phyloP scores from a whole-genome alignment of 64 coral and sea anemone species.

The Stichodactyla helianthus region DNA sequence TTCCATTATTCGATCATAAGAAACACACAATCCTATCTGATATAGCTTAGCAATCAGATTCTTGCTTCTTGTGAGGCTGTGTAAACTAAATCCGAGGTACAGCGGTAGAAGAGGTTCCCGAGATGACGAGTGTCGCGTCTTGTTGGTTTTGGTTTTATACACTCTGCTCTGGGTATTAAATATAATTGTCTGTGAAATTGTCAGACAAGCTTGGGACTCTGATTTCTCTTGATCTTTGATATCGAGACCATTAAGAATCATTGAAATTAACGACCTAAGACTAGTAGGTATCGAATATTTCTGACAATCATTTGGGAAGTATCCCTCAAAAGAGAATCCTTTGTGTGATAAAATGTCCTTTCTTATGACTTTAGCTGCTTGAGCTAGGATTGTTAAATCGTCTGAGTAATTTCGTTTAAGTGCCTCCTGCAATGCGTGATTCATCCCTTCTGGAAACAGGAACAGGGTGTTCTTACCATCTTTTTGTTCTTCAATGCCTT shows the following conservation, averaged over 20 bases:
- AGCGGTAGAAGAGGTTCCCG: slow-evolving; percentile 45
- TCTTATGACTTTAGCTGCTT: slow-evolving; percentile 44
- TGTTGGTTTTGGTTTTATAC: neutral
- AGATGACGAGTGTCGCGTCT: neutral
- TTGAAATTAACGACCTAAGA: slow-evolving; percentile 30
- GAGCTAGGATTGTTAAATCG: slow-evolving; percentile 14
- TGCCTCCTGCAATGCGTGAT: slow-evolving; percentile 13
- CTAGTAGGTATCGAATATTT: slow-evolving; percentile 25
- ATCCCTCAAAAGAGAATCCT: slow-evolving; percentile 38
- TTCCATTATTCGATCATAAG: slow-evolving; percentile 48
- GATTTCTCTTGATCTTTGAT: slow-evolving; percentile 23
- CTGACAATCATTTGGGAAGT: slow-evolving; percentile 35
- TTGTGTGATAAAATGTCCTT: slow-evolving; percentile 46
- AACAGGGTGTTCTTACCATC: slow-evolving; percentile 36
- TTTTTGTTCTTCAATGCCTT: too few relatives aligned
- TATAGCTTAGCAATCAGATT: slow-evolving; percentile 46
- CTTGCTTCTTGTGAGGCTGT: slow-evolving; percentile 48
- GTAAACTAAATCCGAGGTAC: slow-evolving; percentile 43
- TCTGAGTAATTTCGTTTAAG: slow-evolving; percentile 14
- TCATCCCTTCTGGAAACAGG: slow-evolving; percentile 28
- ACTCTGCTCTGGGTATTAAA: slow-evolving; percentile 44
- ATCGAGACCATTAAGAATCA: slow-evolving; percentile 46
- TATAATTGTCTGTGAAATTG: slow-evolving; percentile 30
- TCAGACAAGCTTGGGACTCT: slow-evolving; percentile 27
- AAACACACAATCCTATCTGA: slow-evolving; percentile 34